Evolutionary conservation across 2,888 invertebrate species (phyloP).

Genomic region (Dendrolimus houi): DNA sequence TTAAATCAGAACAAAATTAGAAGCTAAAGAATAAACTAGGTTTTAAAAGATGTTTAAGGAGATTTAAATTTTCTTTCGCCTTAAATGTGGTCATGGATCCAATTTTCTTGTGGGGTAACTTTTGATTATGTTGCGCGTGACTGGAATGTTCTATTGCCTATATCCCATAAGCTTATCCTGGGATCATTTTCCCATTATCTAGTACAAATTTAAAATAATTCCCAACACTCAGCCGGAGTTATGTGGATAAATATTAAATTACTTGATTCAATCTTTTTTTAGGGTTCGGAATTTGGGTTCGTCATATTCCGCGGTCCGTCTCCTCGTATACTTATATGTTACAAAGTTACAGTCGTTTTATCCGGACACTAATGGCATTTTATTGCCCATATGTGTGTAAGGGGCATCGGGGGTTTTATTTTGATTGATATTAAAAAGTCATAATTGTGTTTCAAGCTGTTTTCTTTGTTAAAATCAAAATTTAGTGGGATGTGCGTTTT

Average conservation of each 20-base stretch:
- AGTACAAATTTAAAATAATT: background rate
- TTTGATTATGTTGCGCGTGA: background rate
- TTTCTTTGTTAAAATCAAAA: too few species aligned
- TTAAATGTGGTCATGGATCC: background rate
- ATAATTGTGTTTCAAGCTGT: too few species aligned
- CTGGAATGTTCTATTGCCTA: background rate
- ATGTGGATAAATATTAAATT: background rate
- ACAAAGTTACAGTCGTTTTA: too few species aligned
- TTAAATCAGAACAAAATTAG: background rate
- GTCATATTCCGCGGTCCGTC: too few species aligned
- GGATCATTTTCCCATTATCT: background rate
- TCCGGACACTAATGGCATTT: too few species aligned
- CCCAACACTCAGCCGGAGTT: background rate
- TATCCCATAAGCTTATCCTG: background rate
- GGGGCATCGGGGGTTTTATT: too few species aligned
- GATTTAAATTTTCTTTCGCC: background rate
- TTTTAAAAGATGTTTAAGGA: background rate
- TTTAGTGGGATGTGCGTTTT: too few species aligned
- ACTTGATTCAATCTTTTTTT: too few species aligned
- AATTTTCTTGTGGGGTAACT: background rate
- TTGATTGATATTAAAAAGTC: too few species aligned
- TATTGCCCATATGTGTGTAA: too few species aligned
- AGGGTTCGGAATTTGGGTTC: too few species aligned
- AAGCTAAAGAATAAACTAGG: background rate
- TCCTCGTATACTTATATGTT: too few species aligned